phyloP scores from a whole-genome alignment of 53 echinoderm and acorn worm species.

The Crossaster papposus region DNA sequence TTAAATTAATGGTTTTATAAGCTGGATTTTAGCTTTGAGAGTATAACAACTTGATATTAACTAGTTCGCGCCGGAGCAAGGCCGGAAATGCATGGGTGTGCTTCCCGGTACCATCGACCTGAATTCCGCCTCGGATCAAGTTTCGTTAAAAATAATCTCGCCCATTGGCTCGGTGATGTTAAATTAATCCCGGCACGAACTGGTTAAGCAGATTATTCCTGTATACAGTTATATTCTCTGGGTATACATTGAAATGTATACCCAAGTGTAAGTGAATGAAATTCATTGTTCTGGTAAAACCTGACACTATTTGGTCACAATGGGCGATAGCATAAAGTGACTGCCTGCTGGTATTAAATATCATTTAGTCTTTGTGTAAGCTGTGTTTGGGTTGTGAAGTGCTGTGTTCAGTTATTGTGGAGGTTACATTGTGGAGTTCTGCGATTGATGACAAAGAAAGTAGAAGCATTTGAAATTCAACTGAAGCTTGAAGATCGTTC shows the following conservation, averaged over 20 bases:
- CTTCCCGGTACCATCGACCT: too few species aligned
- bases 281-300: not conserved
- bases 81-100: too few species aligned
- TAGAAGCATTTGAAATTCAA: not conserved
- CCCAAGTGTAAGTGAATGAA: not conserved
- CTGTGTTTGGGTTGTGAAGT: not conserved
- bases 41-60: too few species aligned
- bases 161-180: too few species aligned
- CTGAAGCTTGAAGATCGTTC: not conserved
- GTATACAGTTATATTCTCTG: too few species aligned
- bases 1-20: too few species aligned
- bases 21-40: too few species aligned
- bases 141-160: too few species aligned
- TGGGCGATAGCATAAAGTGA: not conserved
- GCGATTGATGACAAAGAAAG: not conserved
- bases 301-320: not conserved
- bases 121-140: too few species aligned
- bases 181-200: too few species aligned
- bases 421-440: not conserved
- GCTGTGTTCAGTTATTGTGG: not conserved
- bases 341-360: not conserved
- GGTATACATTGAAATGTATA: constrained; percentile 12
- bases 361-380: not conserved
- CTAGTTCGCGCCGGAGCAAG: too few species aligned
- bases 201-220: too few species aligned